Base-by-base conservation (phyloP, 2,888 invertebrate species). In the Cheilosia scutellata region DNA sequence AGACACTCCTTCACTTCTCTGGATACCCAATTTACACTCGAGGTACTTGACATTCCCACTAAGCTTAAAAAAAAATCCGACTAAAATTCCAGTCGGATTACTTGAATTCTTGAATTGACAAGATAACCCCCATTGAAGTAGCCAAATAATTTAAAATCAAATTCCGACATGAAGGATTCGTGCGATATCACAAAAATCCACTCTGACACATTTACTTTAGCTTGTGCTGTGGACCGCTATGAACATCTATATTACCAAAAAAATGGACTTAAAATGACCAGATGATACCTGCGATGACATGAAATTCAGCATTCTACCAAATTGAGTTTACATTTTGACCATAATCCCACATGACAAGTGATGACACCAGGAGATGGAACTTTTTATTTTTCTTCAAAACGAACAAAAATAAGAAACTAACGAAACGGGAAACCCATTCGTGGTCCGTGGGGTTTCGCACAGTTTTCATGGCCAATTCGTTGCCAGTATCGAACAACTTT, bases 291-390 rank as follows among this genome's bases (percentile, higher is more conserved):
- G 62, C 31, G 60, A 27, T 70, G 82, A 58, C 49, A 60, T 57
- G 57, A 68, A 72, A 74, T 79, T 83, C 79, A 83, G 79, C 79
- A 79, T 74, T 79, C 57, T 13, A 20, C 13, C 13, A 70, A 83
- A 83, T 74, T 83, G 66, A 72, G 49, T 68, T 78, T 55, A 62
- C 71, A 49, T 58, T 65, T 66, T 51, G 49, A 60, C 60, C 53
- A 63, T 42, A 9, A 31, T 42, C 31, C 51, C 51, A 5, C 42
- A 27, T 57, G 66, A 66, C 66, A 57, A 49, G 44, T 37, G 47
- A 25, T 65, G 47, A 51, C 60, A 60, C 40, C 51, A 40, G 29
- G 25, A 27, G 13, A 9, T 37, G 20, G 33, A 33, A n/a, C 37
- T 53, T 33, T 5, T 47, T n/a, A n/a, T n/a, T 65, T 71, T 25